phyloP scores from a whole-genome alignment of 2,113 vertebrate genomes.

The Oreochromis spilurus region DNA sequence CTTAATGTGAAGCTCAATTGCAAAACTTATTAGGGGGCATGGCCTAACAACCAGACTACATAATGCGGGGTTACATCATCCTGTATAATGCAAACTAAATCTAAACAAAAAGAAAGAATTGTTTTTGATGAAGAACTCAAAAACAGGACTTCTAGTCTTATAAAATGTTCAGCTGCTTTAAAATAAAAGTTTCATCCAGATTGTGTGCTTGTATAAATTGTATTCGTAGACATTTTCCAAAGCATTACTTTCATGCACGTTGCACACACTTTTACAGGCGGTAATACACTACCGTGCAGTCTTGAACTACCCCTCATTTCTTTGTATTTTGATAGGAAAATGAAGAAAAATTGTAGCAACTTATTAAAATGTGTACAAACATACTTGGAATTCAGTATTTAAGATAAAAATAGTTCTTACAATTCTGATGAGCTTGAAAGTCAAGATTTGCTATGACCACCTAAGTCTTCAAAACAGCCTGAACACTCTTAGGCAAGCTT shows the following conservation, averaged over 20 bases:
- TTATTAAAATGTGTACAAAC: background rate
- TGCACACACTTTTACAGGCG: background rate
- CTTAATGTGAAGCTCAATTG: constrained; percentile 68
- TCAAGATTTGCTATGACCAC: background rate
- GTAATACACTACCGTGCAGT: background rate
- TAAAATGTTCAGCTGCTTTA: background rate
- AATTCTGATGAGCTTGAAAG: background rate
- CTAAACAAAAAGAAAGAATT: background rate
- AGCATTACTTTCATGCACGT: background rate
- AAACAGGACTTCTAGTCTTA: background rate
- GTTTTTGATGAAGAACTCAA: background rate
- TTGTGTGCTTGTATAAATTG: background rate
- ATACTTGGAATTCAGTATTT: background rate
- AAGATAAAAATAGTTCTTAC: background rate
- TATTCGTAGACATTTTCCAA: background rate
- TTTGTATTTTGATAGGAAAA: background rate
- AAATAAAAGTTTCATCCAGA: background rate
- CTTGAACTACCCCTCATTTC: background rate
- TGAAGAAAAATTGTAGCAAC: background rate
- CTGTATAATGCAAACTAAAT: background rate
- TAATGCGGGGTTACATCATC: background rate
- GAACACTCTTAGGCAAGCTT: background rate
- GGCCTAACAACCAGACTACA: constrained; percentile 45
- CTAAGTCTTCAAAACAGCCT: background rate
- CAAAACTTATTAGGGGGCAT: constrained; percentile 56